Evolutionary conservation across 1,140 invertebrate genomes (phyloP).

Genomic region (Glomeris maerens): DNA sequence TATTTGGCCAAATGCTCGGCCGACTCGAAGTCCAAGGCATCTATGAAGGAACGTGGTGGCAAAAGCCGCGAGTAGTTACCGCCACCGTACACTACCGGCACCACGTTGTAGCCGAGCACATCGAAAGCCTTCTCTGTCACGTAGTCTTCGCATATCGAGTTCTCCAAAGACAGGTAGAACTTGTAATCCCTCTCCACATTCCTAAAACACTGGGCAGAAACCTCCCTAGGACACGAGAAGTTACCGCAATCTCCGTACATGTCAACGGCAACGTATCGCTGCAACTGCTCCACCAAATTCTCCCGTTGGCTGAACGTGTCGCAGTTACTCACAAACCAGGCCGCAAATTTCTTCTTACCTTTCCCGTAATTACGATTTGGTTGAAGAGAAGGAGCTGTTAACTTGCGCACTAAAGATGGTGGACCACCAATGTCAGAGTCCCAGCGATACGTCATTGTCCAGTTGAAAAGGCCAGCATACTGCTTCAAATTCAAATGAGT

Average conservation of each 20-base stretch:
- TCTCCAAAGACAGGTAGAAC: constrained; percentile 30
- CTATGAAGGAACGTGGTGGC: constrained; percentile 32
- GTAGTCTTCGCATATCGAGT: constrained; percentile 31
- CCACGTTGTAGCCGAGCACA: constrained; percentile 21
- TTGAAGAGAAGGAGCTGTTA: background rate
- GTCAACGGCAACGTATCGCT: constrained; percentile 23
- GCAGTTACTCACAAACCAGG: constrained; percentile 32
- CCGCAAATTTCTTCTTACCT: constrained; percentile 29
- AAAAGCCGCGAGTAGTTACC: constrained; percentile 26
- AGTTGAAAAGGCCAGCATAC: constrained; percentile 17
- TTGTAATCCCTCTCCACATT: constrained; percentile 18
- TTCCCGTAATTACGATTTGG: background rate
- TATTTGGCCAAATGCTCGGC: constrained; percentile 22
- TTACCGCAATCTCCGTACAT: constrained; percentile 27
- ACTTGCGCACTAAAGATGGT: constrained; percentile 5
- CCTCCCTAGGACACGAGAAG: constrained; percentile 19
- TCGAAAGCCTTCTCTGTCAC: constrained; percentile 30
- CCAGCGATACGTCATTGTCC: constrained; percentile 11
- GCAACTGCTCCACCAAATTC: constrained; percentile 20
- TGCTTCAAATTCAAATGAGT: constrained; percentile 5
- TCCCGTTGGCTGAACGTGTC: constrained; percentile 20
- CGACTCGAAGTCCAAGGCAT: constrained; percentile 22
- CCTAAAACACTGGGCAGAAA: constrained; percentile 20
- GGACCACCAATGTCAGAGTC: constrained; percentile 4
- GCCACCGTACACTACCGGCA: constrained; percentile 30